Evolutionary conservation across 1,140 invertebrate genomes (phyloP), one percentile per base, ranked within the genome.

Genomic region (Telenomus remus): DNA sequence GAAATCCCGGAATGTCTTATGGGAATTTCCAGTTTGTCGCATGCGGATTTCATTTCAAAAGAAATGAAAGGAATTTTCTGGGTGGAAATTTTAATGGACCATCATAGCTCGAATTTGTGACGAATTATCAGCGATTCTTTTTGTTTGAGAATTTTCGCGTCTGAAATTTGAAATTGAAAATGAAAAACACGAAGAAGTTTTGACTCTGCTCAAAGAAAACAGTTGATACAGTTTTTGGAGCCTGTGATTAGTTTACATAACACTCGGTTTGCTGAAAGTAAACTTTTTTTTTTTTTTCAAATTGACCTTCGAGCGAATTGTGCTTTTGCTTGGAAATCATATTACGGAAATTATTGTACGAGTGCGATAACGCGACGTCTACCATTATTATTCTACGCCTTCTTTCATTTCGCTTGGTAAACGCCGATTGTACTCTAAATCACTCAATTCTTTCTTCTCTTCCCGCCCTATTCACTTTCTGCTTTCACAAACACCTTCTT

Each of bases 281-380:
- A 43, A 68, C 53, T 79, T 79, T 66, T 79, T 75, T 73, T 66
- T 79, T 75, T 73, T 63, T 27, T 27, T 3, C 2, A 50, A 63
- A 73, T 76, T 76, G 65, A 63, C 77, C 77, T 79, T 79, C 73
- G 54, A 47, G 8, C 68, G 61, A 54, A 51, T 54, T 14, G 56
- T 48, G 63, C 48, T 73, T 68, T 33, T 42, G 54, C 42, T 66
- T 54, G 49, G 69, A 72, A 79, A 79, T 68, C 63, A 69, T 69
- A 65, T 69, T 75, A 72, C 64, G 61, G 60, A 76, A 66, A 76
- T 71, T 60, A 76, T 76, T 60, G 49, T 50, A 39, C 34, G 27
- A 51, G 43, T 37, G 51, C 6, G 70, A 72, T 64, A 72, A 72
- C 69, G 39, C 11, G 39, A 3, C 19, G 19, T 61, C 37, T 37